Evolutionary conservation across 1,140 invertebrate species (phyloP).

Genomic region (Conus ventricosus): DNA sequence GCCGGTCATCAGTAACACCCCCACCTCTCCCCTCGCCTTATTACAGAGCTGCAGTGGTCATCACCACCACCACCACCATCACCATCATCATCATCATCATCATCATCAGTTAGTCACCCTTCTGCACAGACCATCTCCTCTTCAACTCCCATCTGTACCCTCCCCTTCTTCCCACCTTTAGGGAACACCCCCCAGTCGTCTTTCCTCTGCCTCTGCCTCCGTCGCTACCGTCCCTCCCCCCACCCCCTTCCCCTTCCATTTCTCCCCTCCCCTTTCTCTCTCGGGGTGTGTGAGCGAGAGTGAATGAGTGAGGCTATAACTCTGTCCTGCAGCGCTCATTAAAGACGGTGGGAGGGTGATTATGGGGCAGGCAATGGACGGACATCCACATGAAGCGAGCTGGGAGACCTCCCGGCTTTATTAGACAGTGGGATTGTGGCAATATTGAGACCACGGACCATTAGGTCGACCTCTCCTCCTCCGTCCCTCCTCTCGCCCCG

Average conservation of each 20-base stretch:
- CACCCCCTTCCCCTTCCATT: not conserved
- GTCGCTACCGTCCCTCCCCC: not conserved
- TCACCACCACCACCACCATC: too few relatives aligned
- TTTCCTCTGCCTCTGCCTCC: not conserved
- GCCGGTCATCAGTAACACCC: too few relatives aligned
- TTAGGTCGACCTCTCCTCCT: not conserved
- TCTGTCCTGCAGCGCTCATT: not conserved
- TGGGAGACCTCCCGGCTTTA: not conserved
- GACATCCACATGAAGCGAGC: not conserved
- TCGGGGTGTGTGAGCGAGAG: not conserved
- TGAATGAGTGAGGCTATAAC: not conserved
- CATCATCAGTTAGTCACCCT: too few relatives aligned
- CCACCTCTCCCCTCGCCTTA: too few relatives aligned
- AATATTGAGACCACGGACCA: not conserved
- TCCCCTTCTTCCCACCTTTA: too few relatives aligned
- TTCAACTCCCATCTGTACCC: too few relatives aligned
- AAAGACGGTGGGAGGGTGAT: not conserved
- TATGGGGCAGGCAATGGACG: not conserved
- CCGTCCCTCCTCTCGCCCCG: not conserved
- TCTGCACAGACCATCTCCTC: too few relatives aligned
- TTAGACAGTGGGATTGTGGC: constrained; percentile 10
- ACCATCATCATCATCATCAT: too few relatives aligned
- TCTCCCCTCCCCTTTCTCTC: not conserved
- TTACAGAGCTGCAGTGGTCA: too few relatives aligned
- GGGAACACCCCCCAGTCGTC: not conserved